These are phyloP conservation scores for Amphiura filiformis DNA, from an alignment of 35 echinoderm and acorn worm species.

Conservation along the genomic window DNA sequence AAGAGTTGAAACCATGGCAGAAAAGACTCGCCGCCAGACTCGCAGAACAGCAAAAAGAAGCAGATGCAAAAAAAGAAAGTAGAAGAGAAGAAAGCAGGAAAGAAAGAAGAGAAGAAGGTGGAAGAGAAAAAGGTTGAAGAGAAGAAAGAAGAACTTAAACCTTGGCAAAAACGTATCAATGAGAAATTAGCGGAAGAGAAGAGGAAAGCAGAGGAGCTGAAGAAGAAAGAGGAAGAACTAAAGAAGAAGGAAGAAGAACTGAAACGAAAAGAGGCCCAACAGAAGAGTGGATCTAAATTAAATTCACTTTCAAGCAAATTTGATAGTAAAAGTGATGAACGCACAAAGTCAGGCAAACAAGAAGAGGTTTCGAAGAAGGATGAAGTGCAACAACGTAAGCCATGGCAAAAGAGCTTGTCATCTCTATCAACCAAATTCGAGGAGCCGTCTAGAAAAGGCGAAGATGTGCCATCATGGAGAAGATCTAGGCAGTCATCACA, in stretches of 20 bases:
- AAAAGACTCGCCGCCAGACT: neutral
- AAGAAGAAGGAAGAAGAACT: too few relatives aligned
- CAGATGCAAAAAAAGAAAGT: neutral
- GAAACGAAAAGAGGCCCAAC: too few relatives aligned
- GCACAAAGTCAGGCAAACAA: neutral
- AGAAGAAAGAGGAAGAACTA: too few relatives aligned
- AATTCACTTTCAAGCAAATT: neutral
- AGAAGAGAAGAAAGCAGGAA: slow-evolving; percentile 33
- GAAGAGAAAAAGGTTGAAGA: neutral
- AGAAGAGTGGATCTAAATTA: neutral
- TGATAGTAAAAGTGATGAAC: neutral
- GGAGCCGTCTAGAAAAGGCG: neutral
- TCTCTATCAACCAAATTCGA: neutral
- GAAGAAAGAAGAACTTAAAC: slow-evolving; percentile 14
- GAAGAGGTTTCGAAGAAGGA: too few relatives aligned
- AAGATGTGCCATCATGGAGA: neutral
- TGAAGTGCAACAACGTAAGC: neutral
- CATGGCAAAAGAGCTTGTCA: neutral
- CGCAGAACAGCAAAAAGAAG: slow-evolving; percentile 16
- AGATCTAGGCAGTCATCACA: neutral
- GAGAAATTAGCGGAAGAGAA: too few relatives aligned
- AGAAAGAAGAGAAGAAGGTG: slow-evolving; percentile 29
- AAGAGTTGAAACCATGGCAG: slow-evolving; percentile 1
- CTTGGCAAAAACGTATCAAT: too few relatives aligned
- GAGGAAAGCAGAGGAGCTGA: too few relatives aligned